Evolutionary conservation across 2,888 invertebrate species (phyloP).

Genomic region (Toxonevra muliebris): DNA sequence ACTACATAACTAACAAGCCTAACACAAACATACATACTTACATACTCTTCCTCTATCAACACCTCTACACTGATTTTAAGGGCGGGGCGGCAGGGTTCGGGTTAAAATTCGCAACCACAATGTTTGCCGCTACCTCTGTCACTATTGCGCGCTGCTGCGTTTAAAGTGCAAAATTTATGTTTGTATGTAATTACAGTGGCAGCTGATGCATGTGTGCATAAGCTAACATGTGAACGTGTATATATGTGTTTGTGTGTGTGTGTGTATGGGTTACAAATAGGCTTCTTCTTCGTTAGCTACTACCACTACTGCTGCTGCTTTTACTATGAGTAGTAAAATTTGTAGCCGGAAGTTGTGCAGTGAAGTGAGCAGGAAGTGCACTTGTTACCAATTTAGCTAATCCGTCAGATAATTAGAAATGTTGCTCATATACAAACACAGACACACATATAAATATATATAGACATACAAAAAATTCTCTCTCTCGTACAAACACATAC

Average conservation of each 20-base stretch:
- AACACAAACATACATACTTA: too few species aligned
- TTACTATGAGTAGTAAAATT: not conserved
- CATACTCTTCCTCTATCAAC: too few species aligned
- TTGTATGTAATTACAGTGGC: constrained; percentile 40
- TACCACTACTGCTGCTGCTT: too few species aligned
- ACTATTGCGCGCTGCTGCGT: constrained; percentile 2
- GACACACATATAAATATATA: not conserved
- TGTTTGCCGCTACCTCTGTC: not conserved
- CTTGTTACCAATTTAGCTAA: constrained; percentile 64
- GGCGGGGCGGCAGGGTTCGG: constrained; percentile 4
- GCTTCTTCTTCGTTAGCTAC: too few species aligned
- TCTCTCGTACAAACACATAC: not conserved
- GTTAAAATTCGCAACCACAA: constrained; percentile 6
- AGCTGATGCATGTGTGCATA: constrained; percentile 37
- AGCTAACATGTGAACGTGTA: constrained; percentile 34
- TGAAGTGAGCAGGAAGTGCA: constrained; percentile 46
- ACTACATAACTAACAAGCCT: too few species aligned
- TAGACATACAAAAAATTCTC: not conserved
- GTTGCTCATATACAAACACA: not conserved
- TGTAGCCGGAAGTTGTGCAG: constrained; percentile 25
- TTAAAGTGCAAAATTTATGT: constrained; percentile 39
- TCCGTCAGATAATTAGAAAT: constrained; percentile 49
- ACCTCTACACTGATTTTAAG: constrained; percentile 6
- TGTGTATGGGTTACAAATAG: constrained; percentile 35
- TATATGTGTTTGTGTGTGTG: constrained; percentile 22